Base-by-base conservation (phyloP, 92 coral and sea anemone species). In the Diadumene lineata region DNA sequence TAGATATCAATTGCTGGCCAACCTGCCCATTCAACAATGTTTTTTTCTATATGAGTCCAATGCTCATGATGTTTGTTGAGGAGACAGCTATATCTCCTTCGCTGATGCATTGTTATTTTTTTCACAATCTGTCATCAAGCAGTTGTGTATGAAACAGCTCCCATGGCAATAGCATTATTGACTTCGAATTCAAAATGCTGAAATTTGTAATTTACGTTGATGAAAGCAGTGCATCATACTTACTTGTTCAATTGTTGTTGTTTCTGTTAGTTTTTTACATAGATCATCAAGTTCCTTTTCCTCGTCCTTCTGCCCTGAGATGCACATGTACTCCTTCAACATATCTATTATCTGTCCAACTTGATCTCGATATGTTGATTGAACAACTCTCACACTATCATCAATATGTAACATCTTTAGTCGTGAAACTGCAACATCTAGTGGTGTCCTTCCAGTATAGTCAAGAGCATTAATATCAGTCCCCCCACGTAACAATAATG, bases 181-280 rank as follows among this genome's bases (percentile, higher is more conserved):
- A n/a, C n/a, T n/a, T n/a, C n/a, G n/a, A n/a, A n/a, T n/a, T n/a
- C n/a, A n/a, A n/a, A n/a, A n/a, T n/a, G n/a, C n/a, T n/a, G n/a
- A n/a, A n/a, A n/a, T n/a, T n/a, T n/a, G n/a, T n/a, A n/a, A n/a
- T n/a, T n/a, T n/a, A n/a, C n/a, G n/a, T n/a, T n/a, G n/a, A n/a
- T n/a, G n/a, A n/a, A n/a, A n/a, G n/a, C n/a, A n/a, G n/a, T n/a
- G 10, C 51, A 44, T 44, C 9, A 53, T 15, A 83, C 84, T 57
- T 56, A 93, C 98, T 93, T 94, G 88, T 81, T 94, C 75, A 58
- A 90, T 75, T n/a, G 97, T 85, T n/a, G 87, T 77, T 50, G 97
- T 86, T 72, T 76, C 70, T 58, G 82, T 73, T 63, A 94, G 81
- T 76, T 73, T 78, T 56, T 80, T 68, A 74, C 76, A 88, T 32